Percentiles rank a stretch among this genome's conserved stretches.
Evolutionary conservation across 2,797 vertebrate species (phyloP).

Genomic region (Ctenosaura bakeri): DNA sequence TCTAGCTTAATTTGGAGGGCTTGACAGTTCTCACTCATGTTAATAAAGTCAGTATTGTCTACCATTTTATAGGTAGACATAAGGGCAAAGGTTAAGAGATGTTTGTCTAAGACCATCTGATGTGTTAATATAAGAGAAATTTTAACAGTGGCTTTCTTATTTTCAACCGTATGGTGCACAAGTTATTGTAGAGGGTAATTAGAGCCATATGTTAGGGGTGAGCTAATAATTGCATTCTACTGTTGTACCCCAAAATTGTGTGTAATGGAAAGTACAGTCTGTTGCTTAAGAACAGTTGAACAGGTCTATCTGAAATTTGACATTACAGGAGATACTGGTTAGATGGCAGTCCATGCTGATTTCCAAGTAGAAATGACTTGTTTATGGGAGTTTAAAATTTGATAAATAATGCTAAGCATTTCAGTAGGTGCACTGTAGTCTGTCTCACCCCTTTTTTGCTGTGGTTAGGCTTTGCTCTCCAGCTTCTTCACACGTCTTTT

Average conservation of each 20-base stretch:
- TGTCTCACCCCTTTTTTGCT: not conserved
- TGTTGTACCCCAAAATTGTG: not conserved
- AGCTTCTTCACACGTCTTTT: not conserved
- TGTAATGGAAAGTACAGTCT: not conserved
- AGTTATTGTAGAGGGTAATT: too few species aligned
- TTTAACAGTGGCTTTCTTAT: not conserved
- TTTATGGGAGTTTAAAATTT: too few species aligned
- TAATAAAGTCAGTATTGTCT: not conserved
- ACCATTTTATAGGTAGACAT: not conserved
- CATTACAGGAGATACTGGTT: not conserved
- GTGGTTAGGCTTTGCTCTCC: not conserved
- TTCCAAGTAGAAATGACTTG: not conserved
- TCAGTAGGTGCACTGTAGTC: not conserved
- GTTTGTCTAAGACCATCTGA: not conserved
- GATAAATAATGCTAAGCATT: not conserved
- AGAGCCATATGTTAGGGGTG: not conserved
- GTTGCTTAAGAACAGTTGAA: not conserved
- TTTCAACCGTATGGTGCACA: too few species aligned
- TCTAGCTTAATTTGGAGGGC: too few species aligned
- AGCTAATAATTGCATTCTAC: not conserved
- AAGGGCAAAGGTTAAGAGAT: not conserved
- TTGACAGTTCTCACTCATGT: too few species aligned
- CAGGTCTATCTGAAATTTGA: not conserved
- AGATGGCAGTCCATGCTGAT: not conserved
- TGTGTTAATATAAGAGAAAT: not conserved